These are phyloP conservation scores for Triplophysa dalaica DNA, from an alignment of 2,113 vertebrate species.

Conservation along the genomic window DNA sequence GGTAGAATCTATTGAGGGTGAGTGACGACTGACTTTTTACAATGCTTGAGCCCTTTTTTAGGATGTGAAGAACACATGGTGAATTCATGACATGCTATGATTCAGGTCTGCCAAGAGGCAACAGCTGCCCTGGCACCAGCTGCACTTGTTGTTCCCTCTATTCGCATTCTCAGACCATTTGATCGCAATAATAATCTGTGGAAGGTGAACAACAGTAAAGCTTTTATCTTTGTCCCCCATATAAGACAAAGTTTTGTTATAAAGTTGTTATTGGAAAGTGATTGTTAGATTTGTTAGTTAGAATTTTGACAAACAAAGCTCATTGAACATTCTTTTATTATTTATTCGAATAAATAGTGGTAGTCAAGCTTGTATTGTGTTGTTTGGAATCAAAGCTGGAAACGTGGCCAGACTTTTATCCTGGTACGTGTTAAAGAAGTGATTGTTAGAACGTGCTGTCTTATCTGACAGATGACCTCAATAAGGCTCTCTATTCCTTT, in stretches of 20 bases:
- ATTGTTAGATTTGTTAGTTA: no score
- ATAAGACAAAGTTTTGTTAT: not conserved
- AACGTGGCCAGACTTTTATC: not conserved
- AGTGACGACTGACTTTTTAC: constrained; percentile 59
- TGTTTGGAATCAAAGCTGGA: constrained; percentile 12
- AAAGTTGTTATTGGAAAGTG: no score
- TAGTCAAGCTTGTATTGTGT: not conserved
- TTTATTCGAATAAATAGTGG: no score
- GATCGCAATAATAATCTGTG: constrained; percentile 12
- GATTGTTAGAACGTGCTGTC: constrained; percentile 24
- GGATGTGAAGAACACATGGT: constrained; percentile 65
- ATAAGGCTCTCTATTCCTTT: not conserved
- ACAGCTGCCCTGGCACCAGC: constrained; percentile 66
- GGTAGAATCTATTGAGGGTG: constrained; percentile 33
- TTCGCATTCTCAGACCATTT: constrained; percentile 33
- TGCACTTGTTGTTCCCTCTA: constrained; percentile 52
- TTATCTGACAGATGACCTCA: constrained; percentile 42
- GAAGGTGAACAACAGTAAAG: not conserved
- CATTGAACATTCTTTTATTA: no score
- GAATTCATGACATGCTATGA: constrained; percentile 59
- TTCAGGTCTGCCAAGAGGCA: constrained; percentile 52
- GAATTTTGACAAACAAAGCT: no score
- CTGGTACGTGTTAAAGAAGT: constrained; percentile 29
- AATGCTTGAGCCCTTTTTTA: constrained; percentile 63
- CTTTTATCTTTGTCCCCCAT: not conserved